A percentile compares a stretch with the other conserved stretches of the same genome.
phyloP scores from a whole-genome alignment of 2,113 vertebrate species.

The Patagioenas fasciata region DNA sequence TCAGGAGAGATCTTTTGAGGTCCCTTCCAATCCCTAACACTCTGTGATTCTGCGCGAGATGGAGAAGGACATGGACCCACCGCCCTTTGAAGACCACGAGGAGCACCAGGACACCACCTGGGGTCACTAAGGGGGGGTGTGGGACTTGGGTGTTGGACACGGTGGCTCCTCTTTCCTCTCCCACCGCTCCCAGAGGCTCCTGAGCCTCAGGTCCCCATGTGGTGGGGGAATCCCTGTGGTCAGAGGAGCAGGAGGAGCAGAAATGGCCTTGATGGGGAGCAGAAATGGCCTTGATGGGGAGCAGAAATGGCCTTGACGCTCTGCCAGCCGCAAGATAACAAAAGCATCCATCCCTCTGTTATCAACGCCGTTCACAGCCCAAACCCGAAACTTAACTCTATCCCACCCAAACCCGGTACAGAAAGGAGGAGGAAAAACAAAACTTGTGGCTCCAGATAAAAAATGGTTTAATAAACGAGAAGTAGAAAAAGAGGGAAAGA shows the following conservation, averaged over 20 bases:
- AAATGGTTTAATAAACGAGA: background rate
- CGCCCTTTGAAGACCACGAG: background rate
- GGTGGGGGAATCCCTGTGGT: background rate
- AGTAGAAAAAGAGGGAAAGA: background rate
- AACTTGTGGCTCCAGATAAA: background rate
- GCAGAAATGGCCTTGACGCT: background rate
- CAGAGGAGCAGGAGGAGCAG: background rate
- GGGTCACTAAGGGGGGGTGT: background rate
- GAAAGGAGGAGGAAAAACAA: background rate
- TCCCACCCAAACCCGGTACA: background rate
- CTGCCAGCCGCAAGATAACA: background rate
- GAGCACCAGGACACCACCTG: background rate
- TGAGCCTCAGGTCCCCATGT: too few species aligned
- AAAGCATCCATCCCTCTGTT: too few species aligned
- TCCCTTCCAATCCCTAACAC: too few species aligned
- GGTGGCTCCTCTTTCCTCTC: background rate
- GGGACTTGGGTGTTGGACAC: background rate
- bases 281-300: too few species aligned
- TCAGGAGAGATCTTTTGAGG: background rate
- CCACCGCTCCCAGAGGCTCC: background rate
- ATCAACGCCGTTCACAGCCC: background rate
- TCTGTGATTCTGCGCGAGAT: background rate
- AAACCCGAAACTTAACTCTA: background rate
- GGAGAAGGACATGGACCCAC: background rate
- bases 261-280: too few species aligned